Percentiles rank a stretch among this genome's conserved stretches.
Conservation (phyloP, 2,888 invertebrate genomes). For the Chrysolina haemoptera region DNA sequence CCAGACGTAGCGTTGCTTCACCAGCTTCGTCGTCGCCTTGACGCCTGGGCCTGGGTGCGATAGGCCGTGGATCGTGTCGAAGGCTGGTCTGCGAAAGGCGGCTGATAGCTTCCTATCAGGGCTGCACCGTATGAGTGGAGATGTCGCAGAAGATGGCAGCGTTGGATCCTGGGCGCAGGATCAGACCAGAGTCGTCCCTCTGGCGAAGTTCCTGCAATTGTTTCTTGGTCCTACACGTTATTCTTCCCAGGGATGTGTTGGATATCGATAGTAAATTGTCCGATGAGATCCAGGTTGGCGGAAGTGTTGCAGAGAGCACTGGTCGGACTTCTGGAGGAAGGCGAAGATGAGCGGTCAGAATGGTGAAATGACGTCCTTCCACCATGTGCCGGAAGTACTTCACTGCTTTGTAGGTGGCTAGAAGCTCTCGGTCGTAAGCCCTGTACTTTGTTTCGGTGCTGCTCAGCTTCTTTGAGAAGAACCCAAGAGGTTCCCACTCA, state of each 20-base stretch:
- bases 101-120: too few relatives aligned
- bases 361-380: slow-evolving; percentile 61
- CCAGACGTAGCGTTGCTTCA: too few relatives aligned
- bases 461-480: too few relatives aligned
- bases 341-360: too few relatives aligned
- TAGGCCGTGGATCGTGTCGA: neutral
- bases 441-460: too few relatives aligned
- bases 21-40: neutral
- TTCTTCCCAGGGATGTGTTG: slow-evolving; percentile 59
- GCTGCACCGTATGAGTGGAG: neutral
- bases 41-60: neutral
- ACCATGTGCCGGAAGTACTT: slow-evolving; percentile 62
- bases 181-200: neutral
- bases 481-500: too few relatives aligned
- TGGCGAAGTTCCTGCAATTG: too few relatives aligned
- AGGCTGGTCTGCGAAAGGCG: neutral
- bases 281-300: neutral
- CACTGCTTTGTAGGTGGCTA: too few relatives aligned
- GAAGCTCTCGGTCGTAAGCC: too few relatives aligned
- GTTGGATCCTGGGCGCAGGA: too few relatives aligned
- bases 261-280: slow-evolving; percentile 63
- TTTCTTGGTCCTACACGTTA: slow-evolving; percentile 60
- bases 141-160: too few relatives aligned
- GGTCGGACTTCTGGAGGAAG: neutral
- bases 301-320: too few relatives aligned